Conservation (phyloP, 2,797 vertebrate species). For the Tadarida brasiliensis region DNA sequence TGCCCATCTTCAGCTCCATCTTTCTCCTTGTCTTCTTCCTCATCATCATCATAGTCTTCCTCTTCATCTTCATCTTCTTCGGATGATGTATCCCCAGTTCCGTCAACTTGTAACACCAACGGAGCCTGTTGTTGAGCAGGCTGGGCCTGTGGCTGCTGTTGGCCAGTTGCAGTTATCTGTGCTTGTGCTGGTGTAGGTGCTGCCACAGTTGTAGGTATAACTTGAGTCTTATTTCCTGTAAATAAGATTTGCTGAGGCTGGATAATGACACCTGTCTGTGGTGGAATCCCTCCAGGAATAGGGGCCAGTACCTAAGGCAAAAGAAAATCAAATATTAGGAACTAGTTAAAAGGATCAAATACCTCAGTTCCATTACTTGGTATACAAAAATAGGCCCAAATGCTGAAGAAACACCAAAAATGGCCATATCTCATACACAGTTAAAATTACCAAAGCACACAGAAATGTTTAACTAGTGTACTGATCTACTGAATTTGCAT, state of each 20-base stretch:
- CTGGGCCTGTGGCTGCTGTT: constrained; percentile 90
- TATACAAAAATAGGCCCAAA: not conserved
- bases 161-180: constrained; percentile 89
- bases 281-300: constrained; percentile 95
- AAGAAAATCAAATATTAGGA: constrained; percentile 18
- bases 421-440: not conserved
- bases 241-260: constrained; percentile 99
- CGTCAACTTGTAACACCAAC: constrained; percentile 97
- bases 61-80: constrained; percentile 98
- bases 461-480: not conserved
- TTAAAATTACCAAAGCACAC: constrained; percentile 10
- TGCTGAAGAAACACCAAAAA: constrained; percentile 24
- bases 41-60: constrained; percentile 98
- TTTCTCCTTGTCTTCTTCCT: constrained; percentile 98
- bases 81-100: constrained; percentile 97
- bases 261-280: constrained; percentile 98
- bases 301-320: constrained; percentile 94
- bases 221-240: constrained; percentile 97
- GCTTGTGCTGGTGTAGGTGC: constrained; percentile 92
- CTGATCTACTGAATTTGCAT: constrained; percentile 1
- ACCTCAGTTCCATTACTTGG: not conserved
- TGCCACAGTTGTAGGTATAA: constrained; percentile 90
- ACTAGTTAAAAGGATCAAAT: not conserved
- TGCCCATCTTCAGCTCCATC: constrained; percentile 97
- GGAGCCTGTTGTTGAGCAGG: constrained; percentile 92